phyloP scores from a whole-genome alignment of 2,113 vertebrate genomes.

The Rhynchomys soricoides region DNA sequence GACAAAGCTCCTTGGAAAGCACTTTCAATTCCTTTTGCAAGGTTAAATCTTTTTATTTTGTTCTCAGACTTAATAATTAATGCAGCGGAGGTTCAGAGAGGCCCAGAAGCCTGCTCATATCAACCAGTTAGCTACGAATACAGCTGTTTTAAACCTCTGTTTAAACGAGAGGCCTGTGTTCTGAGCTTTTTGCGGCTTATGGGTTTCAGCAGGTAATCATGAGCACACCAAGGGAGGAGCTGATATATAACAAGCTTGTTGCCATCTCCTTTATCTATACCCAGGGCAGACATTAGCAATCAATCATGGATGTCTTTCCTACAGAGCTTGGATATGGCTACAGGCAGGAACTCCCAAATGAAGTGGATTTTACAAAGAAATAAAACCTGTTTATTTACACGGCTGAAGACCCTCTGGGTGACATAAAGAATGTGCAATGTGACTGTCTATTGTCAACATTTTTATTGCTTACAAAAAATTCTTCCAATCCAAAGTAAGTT shows the following conservation, averaged over 20 bases:
- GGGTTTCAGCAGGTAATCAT: background rate
- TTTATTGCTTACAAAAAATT: constrained; percentile 17
- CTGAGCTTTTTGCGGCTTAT: background rate
- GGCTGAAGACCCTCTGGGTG: background rate
- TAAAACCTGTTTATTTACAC: background rate
- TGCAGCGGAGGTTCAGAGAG: background rate
- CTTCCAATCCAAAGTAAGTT: background rate
- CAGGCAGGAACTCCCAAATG: background rate
- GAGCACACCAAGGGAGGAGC: background rate
- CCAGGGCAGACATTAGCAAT: constrained; percentile 58
- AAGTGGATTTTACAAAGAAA: background rate
- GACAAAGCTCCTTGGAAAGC: background rate
- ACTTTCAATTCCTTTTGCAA: background rate
- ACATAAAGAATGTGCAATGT: background rate
- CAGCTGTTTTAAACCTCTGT: background rate
- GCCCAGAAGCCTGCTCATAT: background rate
- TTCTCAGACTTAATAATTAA: background rate
- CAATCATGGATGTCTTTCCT: background rate
- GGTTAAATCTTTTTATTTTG: constrained; percentile 13
- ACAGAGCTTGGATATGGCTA: background rate
- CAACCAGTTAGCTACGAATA: background rate
- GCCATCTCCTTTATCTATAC: background rate
- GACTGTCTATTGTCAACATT: background rate
- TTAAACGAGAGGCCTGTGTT: background rate
- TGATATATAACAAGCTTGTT: rapidly evolving